A percentile compares a stretch with the other conserved stretches of the same genome.
These are phyloP conservation scores for Drosophila virilis DNA, from an alignment of 1,140 invertebrate species.

Conservation along the genomic window DNA sequence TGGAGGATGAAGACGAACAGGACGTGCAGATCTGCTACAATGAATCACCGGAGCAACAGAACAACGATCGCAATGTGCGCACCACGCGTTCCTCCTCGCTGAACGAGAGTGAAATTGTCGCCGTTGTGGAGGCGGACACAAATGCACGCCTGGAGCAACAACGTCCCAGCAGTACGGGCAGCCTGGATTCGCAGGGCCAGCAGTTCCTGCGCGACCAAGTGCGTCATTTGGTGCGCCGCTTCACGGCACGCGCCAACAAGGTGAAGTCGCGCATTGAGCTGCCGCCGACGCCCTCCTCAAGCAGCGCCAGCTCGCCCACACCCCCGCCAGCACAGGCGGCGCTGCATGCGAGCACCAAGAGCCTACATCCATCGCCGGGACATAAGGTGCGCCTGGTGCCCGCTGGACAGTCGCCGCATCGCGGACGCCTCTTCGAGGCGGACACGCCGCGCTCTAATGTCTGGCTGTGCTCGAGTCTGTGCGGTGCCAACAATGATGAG, in stretches of 20 bases:
- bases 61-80: constrained; percentile 73
- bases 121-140: constrained; percentile 44
- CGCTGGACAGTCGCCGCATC: constrained; percentile 66
- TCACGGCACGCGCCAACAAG: constrained; percentile 86
- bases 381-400: constrained; percentile 67
- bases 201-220: constrained; percentile 85
- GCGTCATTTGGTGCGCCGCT: constrained; percentile 86
- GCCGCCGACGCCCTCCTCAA: constrained; percentile 87
- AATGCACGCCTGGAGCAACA: constrained; percentile 26
- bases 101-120: constrained; percentile 73
- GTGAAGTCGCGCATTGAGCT: constrained; percentile 86
- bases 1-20: constrained; percentile 75
- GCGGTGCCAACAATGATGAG: constrained; percentile 77
- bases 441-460: constrained; percentile 77
- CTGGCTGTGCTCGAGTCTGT: constrained; percentile 79
- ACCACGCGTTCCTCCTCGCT: constrained; percentile 58
- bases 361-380: constrained; percentile 63
- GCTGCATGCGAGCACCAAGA: constrained; percentile 56
- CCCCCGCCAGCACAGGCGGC: constrained; percentile 42
- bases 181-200: constrained; percentile 75
- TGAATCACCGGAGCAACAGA: constrained; percentile 74
- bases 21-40: constrained; percentile 83
- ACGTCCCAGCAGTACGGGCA: constrained; percentile 63
- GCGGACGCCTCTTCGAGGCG: constrained; percentile 72
- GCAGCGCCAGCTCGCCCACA: constrained; percentile 82